Percentiles rank a stretch among this genome's conserved stretches.
Conservation (phyloP, 2,113 vertebrate genomes). For the Cochlearius cochlearius region DNA sequence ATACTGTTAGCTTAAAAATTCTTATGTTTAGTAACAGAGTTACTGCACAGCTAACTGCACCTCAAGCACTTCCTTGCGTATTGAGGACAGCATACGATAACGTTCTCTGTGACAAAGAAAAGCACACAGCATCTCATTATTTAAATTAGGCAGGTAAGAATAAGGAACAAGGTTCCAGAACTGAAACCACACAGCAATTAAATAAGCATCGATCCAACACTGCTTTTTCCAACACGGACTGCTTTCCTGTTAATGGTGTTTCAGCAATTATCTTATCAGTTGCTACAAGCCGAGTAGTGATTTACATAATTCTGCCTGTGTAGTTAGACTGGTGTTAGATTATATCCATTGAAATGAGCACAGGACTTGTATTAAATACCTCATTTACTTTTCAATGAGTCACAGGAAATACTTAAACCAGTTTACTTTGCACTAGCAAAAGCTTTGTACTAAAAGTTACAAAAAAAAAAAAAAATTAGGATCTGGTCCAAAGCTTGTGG, state of each 20-base stretch:
- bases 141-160: neutral
- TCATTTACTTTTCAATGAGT: constrained; percentile 47
- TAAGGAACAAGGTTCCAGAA: neutral
- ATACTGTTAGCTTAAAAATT: neutral
- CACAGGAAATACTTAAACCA: constrained; percentile 39
- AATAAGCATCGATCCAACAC: neutral
- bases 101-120: neutral
- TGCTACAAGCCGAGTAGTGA: neutral
- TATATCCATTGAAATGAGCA: neutral
- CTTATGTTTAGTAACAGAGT: neutral
- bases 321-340: neutral
- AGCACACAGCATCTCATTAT: neutral
- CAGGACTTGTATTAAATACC: neutral
- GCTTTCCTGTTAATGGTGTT: constrained; percentile 11
- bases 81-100: neutral
- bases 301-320: neutral
- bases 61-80: neutral
- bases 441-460: neutral
- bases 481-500: neutral
- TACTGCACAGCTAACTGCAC: neutral
- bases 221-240: neutral
- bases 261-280: constrained; percentile 51
- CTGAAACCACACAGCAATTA: neutral
- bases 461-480: neutral
- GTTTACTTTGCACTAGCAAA: constrained; percentile 1